These are phyloP conservation scores for Coregonus sp. DNA, from an alignment of 2,797 vertebrate species.

Conservation along the genomic window DNA sequence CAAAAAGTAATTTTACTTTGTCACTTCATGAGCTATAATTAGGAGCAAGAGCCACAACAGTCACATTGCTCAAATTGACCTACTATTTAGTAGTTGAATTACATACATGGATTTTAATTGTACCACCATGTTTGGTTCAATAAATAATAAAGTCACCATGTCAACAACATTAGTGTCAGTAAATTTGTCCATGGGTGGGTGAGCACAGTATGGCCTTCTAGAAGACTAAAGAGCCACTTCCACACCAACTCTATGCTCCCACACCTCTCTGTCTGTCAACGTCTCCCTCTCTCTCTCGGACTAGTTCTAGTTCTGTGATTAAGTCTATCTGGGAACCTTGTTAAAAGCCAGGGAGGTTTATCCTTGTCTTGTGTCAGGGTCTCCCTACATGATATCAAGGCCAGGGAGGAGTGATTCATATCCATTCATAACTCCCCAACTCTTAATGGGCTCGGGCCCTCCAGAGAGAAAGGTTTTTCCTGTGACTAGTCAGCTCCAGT, in stretches of 20 bases:
- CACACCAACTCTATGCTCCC: conserved; percentile 73
- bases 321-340: conserved; percentile 68
- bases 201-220: conserved; percentile 61
- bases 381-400: conserved; percentile 64
- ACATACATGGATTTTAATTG: not conserved
- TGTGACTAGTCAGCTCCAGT: conserved; percentile 97
- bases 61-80: too few species aligned
- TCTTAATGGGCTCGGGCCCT: conserved; percentile 82
- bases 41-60: not conserved
- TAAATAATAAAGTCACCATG: conserved; percentile 55
- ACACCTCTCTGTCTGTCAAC: conserved; percentile 69
- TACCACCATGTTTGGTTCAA: conserved; percentile 14
- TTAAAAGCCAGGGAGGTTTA: conserved; percentile 70
- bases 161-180: conserved; percentile 62
- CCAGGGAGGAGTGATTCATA: conserved; percentile 81
- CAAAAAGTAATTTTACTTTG: not conserved
- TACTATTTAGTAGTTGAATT: not conserved
- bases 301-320: conserved; percentile 70
- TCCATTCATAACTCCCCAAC: conserved; percentile 85
- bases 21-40: not conserved
- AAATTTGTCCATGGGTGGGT: conserved; percentile 58
- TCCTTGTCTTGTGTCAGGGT: conserved; percentile 54
- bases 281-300: conserved; percentile 29
- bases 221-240: conserved; percentile 73
- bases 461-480: conserved; percentile 88